Percentiles rank a stretch among this genome's conserved stretches.
These are phyloP conservation scores for Drosophila triauraria DNA, from an alignment of 1,140 invertebrate species.

Conservation along the genomic window DNA sequence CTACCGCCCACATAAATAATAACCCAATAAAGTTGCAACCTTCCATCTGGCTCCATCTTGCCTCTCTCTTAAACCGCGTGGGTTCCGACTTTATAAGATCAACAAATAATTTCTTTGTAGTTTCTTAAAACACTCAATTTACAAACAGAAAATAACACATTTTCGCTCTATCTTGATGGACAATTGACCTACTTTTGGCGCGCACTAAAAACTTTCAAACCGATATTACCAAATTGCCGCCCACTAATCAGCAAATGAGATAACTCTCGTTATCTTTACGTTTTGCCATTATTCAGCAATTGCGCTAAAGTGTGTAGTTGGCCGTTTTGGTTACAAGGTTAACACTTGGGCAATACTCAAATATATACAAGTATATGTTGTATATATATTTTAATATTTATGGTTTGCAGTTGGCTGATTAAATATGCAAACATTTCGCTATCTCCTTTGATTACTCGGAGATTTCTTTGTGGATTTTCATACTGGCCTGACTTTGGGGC, in stretches of 20 bases:
- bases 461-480: conserved; percentile 50
- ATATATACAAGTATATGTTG: conserved; percentile 24
- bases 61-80: not conserved
- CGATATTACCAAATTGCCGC: conserved; percentile 30
- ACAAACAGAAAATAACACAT: conserved; percentile 14
- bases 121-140: conserved; percentile 6
- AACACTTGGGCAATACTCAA: conserved; percentile 44
- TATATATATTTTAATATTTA: conserved; percentile 44
- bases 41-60: not conserved
- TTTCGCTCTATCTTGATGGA: conserved; percentile 20
- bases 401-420: conserved; percentile 39
- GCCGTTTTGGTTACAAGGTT: conserved; percentile 57
- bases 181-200: conserved; percentile 43
- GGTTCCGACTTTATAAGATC: not conserved
- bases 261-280: conserved; percentile 37
- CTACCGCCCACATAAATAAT: not conserved
- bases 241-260: conserved; percentile 45
- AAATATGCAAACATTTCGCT: conserved; percentile 64
- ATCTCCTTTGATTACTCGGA: conserved; percentile 39
- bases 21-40: too few species aligned
- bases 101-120: conserved; percentile 5
- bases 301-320: conserved; percentile 30
- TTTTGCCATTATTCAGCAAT: conserved; percentile 58
- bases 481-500: conserved; percentile 41
- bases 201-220: conserved; percentile 10